A percentile compares a stretch with the other conserved stretches of the same genome.
phyloP scores from a whole-genome alignment of 1,140 invertebrate species.

The Platorchestia sp. region DNA sequence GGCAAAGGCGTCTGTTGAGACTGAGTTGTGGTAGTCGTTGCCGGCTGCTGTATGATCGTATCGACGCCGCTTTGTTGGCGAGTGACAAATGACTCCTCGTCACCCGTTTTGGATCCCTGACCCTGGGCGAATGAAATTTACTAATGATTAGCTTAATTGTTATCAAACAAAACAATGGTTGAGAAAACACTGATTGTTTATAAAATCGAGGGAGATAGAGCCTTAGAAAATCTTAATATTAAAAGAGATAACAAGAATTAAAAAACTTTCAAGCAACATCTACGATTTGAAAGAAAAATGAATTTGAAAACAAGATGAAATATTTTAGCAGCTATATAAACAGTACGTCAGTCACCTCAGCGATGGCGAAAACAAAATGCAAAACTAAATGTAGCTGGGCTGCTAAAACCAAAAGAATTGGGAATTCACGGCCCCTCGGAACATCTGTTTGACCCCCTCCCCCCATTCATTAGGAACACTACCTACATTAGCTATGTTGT shows the following conservation, averaged over 20 bases:
- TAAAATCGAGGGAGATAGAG: too few species aligned
- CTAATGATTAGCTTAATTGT: too few species aligned
- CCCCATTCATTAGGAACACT: not conserved
- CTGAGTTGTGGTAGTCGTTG: not conserved
- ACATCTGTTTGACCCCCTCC: not conserved
- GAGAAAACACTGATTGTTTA: too few species aligned
- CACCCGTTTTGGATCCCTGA: not conserved
- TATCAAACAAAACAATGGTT: too few species aligned
- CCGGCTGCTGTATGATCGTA: not conserved
- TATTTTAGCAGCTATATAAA: not conserved
- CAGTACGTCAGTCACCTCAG: not conserved
- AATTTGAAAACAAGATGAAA: too few species aligned
- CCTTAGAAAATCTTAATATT: too few species aligned
- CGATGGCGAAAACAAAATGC: not conserved
- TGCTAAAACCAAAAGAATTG: not conserved
- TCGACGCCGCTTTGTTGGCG: not conserved
- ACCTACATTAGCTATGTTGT: not conserved
- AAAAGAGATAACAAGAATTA: too few species aligned
- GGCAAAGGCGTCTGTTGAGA: not conserved
- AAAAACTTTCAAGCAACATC: too few species aligned
- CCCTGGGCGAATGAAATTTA: too few species aligned
- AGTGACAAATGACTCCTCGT: not conserved
- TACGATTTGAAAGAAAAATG: too few species aligned
- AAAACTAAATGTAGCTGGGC: not conserved
- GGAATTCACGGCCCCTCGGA: not conserved